Evolutionary conservation across 2,888 invertebrate genomes (phyloP).

Genomic region (Abrostola triplasia): DNA sequence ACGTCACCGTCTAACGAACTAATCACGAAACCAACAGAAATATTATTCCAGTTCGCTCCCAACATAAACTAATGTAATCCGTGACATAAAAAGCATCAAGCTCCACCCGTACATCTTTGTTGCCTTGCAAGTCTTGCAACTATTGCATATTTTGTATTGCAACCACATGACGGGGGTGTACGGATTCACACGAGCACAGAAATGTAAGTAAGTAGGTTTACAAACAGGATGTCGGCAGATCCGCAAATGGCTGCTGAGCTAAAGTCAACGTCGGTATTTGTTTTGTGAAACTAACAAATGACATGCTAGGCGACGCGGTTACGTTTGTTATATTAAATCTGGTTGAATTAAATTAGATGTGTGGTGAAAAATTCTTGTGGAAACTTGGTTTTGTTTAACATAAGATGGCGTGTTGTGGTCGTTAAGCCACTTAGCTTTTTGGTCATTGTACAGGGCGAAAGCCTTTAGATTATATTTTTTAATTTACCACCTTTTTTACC

Average conservation of each 20-base stretch:
- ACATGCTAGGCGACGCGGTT: slow-evolving; percentile 56
- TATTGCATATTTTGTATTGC: slow-evolving; percentile 53
- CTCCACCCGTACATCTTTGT: slow-evolving; percentile 36
- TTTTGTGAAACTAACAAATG: slow-evolving; percentile 65
- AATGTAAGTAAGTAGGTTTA: slow-evolving; percentile 67
- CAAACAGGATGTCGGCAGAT: slow-evolving; percentile 62
- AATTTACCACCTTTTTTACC: no score
- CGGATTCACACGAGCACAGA: slow-evolving; percentile 60
- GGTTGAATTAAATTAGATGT: slow-evolving; percentile 34
- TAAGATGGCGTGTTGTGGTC: neutral
- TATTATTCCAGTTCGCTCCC: neutral
- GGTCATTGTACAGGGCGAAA: no score
- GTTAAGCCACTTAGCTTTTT: no score
- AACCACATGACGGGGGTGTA: slow-evolving; percentile 55
- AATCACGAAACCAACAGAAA: slow-evolving; percentile 2
- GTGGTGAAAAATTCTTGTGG: slow-evolving; percentile 4
- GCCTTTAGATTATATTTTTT: no score
- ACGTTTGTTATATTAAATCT: slow-evolving; percentile 59
- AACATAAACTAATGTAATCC: slow-evolving; percentile 9
- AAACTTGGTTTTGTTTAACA: neutral
- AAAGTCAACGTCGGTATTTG: slow-evolving; percentile 64
- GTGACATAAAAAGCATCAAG: slow-evolving; percentile 14
- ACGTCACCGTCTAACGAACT: slow-evolving; percentile 1
- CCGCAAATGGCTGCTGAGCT: slow-evolving; percentile 65
- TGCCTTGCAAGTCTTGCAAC: slow-evolving; percentile 8